Evolutionary conservation across 2,888 invertebrate genomes (phyloP), one percentile per base, ranked within the genome.

Genomic region (Thereva nobilitata): DNA sequence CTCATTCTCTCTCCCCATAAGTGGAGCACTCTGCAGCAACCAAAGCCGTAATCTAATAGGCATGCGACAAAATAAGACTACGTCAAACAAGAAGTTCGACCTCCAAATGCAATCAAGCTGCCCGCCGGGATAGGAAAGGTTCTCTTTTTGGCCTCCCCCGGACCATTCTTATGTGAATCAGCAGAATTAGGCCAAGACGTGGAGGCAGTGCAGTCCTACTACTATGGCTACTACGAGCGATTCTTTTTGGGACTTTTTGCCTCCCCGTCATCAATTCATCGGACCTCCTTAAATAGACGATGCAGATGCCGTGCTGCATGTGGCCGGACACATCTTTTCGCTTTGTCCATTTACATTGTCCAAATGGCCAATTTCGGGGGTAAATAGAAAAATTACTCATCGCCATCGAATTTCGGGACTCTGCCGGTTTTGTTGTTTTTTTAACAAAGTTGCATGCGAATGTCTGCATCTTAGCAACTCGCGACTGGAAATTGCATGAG

Each of bases 41-140:
- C 41, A 49, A 41, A 61, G 61, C 41, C 61, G 61, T 50, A 61
- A 61, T 61, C 61, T 61, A 61, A 61, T 61, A 61, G 50, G 50
- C 50, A 40, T 41, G 61, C 61, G 50, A 61, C 61, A 37, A 47
- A 45, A 42, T 38, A 47, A 47, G 59, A 47, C 1, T 35, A 23
- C 7, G 40, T 34, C 61, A 50, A 23, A 23, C 23, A 2, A 1
- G 50, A 50, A 34, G 61, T 61, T 49, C 42, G 57, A 59, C 57
- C 57, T 59, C 47, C 50, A 61, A 61, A 50, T 61, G 35, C 4
- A 50, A 49, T 10, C 4, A 50, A 34, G 50, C 3, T 50, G 50
- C 5, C 35, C 23, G 55, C 10, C 44, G 57, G 6, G 50, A 40
- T 34, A 40, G 42, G 49, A 50, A 49, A 61, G 50, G 40, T 50